phyloP scores from a whole-genome alignment of 1,140 invertebrate genomes.

The Orius insidiosus region DNA sequence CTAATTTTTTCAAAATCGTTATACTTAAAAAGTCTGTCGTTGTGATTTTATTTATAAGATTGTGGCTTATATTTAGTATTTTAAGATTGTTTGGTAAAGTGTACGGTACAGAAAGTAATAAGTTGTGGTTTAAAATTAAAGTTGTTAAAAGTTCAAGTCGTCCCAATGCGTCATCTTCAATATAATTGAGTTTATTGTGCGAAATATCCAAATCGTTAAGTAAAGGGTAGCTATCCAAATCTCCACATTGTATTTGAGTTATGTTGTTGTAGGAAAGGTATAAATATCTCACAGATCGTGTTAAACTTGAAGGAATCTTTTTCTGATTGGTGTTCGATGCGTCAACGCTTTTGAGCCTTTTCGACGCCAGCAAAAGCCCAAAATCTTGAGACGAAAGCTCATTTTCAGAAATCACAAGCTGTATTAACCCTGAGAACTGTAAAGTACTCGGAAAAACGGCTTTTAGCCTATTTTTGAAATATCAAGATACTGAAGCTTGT shows the following conservation, averaged over 20 bases:
- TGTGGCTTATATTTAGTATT: slow-evolving; percentile 43
- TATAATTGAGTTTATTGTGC: slow-evolving; percentile 49
- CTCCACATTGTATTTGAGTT: slow-evolving; percentile 54
- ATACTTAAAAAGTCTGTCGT: slow-evolving; percentile 50
- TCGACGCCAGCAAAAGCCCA: slow-evolving; percentile 23
- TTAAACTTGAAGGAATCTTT: slow-evolving; percentile 64
- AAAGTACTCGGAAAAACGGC: slow-evolving; percentile 31
- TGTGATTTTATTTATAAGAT: slow-evolving; percentile 44
- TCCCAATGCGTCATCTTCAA: slow-evolving; percentile 76
- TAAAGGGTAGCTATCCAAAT: slow-evolving; percentile 75
- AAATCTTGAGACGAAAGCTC: slow-evolving; percentile 16
- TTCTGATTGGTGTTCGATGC: slow-evolving; percentile 61
- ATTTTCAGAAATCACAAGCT: slow-evolving; percentile 34
- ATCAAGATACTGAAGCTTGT: slow-evolving; percentile 39
- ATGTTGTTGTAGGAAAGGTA: slow-evolving; percentile 60
- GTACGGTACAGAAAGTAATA: slow-evolving; percentile 42
- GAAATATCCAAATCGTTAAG: slow-evolving; percentile 64
- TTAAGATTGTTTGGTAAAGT: slow-evolving; percentile 43
- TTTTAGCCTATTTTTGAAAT: slow-evolving; percentile 28
- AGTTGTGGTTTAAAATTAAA: slow-evolving; percentile 63
- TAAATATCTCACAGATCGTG: slow-evolving; percentile 63
- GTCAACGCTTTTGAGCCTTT: slow-evolving; percentile 57
- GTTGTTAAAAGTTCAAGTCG: slow-evolving; percentile 59
- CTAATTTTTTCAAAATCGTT: slow-evolving; percentile 46
- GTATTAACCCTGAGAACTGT: slow-evolving; percentile 39